phyloP scores from a whole-genome alignment of 2,113 vertebrate genomes.

The Scopus umbretta region DNA sequence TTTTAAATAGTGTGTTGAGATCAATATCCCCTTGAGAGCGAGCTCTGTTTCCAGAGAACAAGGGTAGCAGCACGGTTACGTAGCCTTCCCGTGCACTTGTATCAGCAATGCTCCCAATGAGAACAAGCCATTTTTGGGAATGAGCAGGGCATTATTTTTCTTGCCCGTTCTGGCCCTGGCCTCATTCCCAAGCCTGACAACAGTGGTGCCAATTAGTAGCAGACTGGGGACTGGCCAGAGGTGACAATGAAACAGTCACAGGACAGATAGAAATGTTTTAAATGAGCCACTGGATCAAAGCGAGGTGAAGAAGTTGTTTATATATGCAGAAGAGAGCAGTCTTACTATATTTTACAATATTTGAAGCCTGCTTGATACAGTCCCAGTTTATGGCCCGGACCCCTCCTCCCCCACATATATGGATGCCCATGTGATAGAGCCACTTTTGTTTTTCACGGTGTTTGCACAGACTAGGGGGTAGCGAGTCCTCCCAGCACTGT shows the following conservation, averaged over 20 bases:
- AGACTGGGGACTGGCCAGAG: constrained; percentile 22
- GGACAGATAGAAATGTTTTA: neutral
- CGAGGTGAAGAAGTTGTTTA: neutral
- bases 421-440: neutral
- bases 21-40: neutral
- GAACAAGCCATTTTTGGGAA: neutral
- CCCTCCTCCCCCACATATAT: fast-evolving
- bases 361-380: neutral
- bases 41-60: neutral
- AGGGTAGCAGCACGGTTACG: neutral
- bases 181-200: constrained; percentile 7
- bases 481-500: neutral
- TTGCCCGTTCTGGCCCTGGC: constrained; percentile 6
- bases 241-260: neutral
- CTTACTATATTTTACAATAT: neutral
- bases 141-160: neutral
- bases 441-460: neutral
- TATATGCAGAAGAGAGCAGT: neutral
- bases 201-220: constrained; percentile 3
- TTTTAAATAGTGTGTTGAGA: constrained; percentile 4
- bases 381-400: neutral
- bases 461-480: neutral
- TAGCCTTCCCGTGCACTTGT: neutral
- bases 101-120: neutral
- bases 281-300: neutral